Evolutionary conservation across 2,888 invertebrate genomes (phyloP).

Genomic region (Protonemura montana): DNA sequence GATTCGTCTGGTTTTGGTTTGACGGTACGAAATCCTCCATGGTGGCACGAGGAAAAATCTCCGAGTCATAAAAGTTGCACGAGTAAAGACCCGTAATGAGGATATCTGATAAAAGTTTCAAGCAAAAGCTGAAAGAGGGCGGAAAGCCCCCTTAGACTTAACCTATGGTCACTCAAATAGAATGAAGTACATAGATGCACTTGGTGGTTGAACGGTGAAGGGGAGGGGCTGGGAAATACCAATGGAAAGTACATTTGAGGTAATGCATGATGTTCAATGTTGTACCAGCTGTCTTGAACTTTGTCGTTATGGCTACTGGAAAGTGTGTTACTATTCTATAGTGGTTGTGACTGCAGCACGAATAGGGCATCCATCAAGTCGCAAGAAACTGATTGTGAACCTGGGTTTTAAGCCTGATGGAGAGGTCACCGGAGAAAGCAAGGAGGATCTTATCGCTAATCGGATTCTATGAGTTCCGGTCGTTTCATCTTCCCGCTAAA

Average conservation of each 20-base stretch:
- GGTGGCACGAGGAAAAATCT: slow-evolving; percentile 47
- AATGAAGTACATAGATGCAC: background rate
- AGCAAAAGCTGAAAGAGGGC: slow-evolving; percentile 46
- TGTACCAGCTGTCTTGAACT: too few species aligned
- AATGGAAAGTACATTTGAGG: background rate
- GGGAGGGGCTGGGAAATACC: background rate
- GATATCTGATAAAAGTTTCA: slow-evolving; percentile 58
- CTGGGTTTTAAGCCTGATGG: background rate
- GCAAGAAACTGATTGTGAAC: background rate
- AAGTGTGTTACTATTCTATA: too few species aligned
- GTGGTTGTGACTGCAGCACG: too few species aligned
- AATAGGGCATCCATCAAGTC: too few species aligned
- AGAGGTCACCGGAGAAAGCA: background rate
- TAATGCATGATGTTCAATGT: too few species aligned
- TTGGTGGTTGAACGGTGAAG: background rate
- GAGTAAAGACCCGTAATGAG: slow-evolving; percentile 58
- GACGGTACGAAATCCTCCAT: slow-evolving; percentile 49
- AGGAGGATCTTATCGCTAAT: slow-evolving; percentile 43
- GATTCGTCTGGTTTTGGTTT: slow-evolving; percentile 51
- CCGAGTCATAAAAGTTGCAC: slow-evolving; percentile 56
- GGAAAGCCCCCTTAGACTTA: slow-evolving; percentile 40
- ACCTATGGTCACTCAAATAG: slow-evolving; percentile 41
- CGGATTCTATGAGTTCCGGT: slow-evolving; percentile 45
- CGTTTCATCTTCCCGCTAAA: slow-evolving; percentile 49
- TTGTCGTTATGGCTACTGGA: too few species aligned